phyloP scores from a whole-genome alignment of 2,888 invertebrate genomes.

The Ctenicera cuprea region DNA sequence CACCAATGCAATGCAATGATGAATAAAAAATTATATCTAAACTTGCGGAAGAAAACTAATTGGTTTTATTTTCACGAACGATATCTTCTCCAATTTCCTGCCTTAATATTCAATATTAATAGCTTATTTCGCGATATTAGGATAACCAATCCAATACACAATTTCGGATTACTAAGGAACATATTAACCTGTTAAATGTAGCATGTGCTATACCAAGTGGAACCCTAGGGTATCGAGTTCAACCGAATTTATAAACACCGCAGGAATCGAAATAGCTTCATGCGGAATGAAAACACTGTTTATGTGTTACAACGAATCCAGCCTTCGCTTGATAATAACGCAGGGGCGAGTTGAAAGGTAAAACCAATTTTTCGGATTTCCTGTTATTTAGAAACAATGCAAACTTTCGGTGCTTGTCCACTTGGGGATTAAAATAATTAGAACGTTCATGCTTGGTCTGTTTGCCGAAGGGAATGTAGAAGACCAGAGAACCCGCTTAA shows the following conservation, averaged over 20 bases:
- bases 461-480: neutral
- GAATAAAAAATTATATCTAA: no score
- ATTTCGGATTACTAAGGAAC: constrained; percentile 36
- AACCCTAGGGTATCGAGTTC: constrained; percentile 24
- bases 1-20: no score
- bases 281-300: constrained; percentile 22
- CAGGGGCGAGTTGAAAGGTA: neutral
- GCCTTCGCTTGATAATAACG: neutral
- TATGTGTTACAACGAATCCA: constrained; percentile 8
- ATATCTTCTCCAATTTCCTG: neutral
- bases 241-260: constrained; percentile 35
- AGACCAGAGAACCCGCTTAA: neutral
- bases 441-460: neutral
- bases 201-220: constrained; percentile 19
- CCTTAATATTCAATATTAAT: constrained; percentile 21
- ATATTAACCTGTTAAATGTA: constrained; percentile 41
- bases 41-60: neutral
- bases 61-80: no score
- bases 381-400: neutral
- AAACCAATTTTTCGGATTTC: neutral
- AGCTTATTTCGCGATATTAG: constrained; percentile 14
- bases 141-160: constrained; percentile 33
- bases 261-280: constrained; percentile 28
- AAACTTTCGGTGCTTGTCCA: neutral
- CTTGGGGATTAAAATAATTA: constrained; percentile 8